A percentile compares a stretch with the other conserved stretches of the same genome.
Evolutionary conservation across 2,888 invertebrate species (phyloP).

Genomic region (Caenorhabditis panamensis): DNA sequence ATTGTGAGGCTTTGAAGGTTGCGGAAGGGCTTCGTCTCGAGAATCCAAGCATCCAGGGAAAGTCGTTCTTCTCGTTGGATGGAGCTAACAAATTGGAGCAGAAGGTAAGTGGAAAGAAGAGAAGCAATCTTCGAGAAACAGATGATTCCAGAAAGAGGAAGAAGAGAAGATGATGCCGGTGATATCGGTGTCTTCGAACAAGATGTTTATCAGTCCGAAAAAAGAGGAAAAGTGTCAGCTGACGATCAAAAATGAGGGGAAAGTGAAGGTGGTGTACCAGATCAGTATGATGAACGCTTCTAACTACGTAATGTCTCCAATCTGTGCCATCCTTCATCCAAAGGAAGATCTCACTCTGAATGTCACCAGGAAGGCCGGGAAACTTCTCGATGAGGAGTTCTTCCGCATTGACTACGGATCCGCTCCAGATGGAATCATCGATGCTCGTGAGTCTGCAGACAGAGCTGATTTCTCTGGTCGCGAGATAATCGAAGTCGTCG

Average conservation of each 20-base stretch:
- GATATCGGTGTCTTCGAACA: conserved; percentile 46
- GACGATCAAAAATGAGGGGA: conserved; percentile 42
- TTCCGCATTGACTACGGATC: conserved; percentile 58
- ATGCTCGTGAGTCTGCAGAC: conserved; percentile 48
- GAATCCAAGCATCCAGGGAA: conserved; percentile 42
- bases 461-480: conserved; percentile 32
- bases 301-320: conserved; percentile 57
- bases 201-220: conserved; percentile 43
- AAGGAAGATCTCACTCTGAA: conserved; percentile 53
- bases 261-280: conserved; percentile 56
- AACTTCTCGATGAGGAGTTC: conserved; percentile 43
- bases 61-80: conserved; percentile 50
- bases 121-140: no score
- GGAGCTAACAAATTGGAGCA: conserved; percentile 44
- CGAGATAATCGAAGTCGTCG: conserved; percentile 51
- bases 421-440: conserved; percentile 59
- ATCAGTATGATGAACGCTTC: conserved; percentile 44
- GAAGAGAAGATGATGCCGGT: conserved; percentile 52
- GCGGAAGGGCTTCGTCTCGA: conserved; percentile 58
- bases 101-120: conserved; percentile 19
- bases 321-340: conserved; percentile 52
- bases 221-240: conserved; percentile 52
- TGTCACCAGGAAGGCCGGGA: conserved; percentile 52
- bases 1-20: conserved; percentile 53
- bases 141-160: conserved; percentile 39